Evolutionary conservation across 2,888 invertebrate species (phyloP), one percentile per base, ranked within the genome.

Genomic region (Caenorhabditis afra): DNA sequence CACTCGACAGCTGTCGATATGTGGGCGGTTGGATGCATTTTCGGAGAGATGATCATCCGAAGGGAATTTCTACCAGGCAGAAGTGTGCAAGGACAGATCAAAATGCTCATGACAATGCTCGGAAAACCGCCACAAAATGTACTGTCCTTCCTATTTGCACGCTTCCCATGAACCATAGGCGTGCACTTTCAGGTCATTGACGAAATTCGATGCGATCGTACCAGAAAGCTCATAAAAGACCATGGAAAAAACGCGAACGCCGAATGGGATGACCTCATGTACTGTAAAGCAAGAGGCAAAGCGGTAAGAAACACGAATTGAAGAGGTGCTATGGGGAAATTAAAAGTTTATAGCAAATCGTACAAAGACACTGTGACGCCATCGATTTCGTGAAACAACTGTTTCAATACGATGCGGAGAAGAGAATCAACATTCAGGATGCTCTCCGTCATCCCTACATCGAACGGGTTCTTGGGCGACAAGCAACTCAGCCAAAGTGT

Each of bases 11-110:
- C 87, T 41, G 88, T 88, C 16, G 88, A 88, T 61, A 87, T 88
- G 86, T 88, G 88, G 87, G 88, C 88, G 4, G 87, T 88, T 22
- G 88, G 87, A 52, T 88, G 88, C 55, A 88, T 88, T 65, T 83
- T 87, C 65, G 88, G 85, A 18, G 88, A 88, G 75, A 88, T 88
- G 88, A 79, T 87, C 44, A 76, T 87, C n/a, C 64, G 86, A 37
- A 78, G 85, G 29, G 87, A 87, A 55, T 55, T 87, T 3, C 84
- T 88, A 53, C 87, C 88, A 0, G 87, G 87, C 41, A 81, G 87
- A 77, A 86, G 85, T 70, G 88, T 88, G 23, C 81, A 85, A 10
- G 83, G 83, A 12, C 88, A 89, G 74, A 89, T 89, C 62, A 87
- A 87, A 64, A 83, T 88, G 44, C 77, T 88, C 22, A 66, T 88